These are phyloP conservation scores for Drosophila lini DNA, from an alignment of 1,140 invertebrate genomes.

Conservation along the genomic window DNA sequence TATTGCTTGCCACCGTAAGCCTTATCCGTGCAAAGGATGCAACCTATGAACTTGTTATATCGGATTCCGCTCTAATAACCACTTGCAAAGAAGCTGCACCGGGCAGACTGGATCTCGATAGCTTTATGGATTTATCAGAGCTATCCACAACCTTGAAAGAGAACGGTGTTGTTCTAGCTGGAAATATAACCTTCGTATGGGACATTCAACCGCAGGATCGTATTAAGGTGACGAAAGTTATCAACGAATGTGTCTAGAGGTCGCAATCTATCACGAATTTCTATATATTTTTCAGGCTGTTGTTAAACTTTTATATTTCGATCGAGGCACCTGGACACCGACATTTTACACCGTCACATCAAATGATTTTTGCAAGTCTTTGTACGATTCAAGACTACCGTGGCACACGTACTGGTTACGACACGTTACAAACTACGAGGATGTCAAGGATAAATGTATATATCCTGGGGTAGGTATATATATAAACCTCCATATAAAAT, in stretches of 20 bases:
- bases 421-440: conserved; percentile 16
- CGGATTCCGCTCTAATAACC: background rate
- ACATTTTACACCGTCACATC: background rate
- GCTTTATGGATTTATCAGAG: background rate
- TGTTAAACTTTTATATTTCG: background rate
- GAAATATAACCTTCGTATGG: background rate
- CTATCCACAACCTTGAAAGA: background rate
- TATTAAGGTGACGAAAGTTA: background rate
- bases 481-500: no score
- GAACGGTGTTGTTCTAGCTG: background rate
- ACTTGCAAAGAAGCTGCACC: background rate
- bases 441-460: conserved; percentile 22
- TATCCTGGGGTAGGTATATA: conserved; percentile 34
- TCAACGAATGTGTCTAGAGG: no score
- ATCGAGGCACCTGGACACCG: conserved; percentile 12
- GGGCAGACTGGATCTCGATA: background rate
- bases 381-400: conserved; percentile 19
- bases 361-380: background rate
- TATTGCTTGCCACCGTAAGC: background rate
- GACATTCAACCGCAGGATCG: conserved; percentile 19
- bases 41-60: background rate
- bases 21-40: background rate
- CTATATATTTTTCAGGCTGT: background rate
- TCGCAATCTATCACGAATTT: no score
- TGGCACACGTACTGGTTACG: conserved; percentile 21